Conservation (phyloP, 1,140 invertebrate species). For the Rhopalosiphum padi region DNA sequence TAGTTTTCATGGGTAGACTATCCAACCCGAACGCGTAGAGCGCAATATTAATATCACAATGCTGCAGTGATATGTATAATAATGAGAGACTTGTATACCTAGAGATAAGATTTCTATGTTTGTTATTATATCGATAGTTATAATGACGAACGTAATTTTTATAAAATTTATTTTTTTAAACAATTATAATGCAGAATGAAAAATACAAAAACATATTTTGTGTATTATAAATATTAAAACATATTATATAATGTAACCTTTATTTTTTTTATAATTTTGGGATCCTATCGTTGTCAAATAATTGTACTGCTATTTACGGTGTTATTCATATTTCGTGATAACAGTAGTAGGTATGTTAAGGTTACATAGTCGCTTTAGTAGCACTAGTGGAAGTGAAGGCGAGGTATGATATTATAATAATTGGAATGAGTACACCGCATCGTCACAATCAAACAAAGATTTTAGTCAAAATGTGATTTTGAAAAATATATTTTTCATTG, state of each 20-base stretch:
- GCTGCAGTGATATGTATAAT: not conserved
- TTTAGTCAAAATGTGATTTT: no score
- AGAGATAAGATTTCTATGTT: not conserved
- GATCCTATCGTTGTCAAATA: not conserved
- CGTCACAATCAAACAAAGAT: no score
- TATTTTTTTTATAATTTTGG: not conserved
- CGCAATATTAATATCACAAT: not conserved
- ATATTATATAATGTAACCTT: no score
- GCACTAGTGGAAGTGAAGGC: not conserved
- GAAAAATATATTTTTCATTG: no score
- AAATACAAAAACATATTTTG: not conserved
- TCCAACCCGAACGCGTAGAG: not conserved
- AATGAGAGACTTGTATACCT: not conserved
- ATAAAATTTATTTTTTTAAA: not conserved
- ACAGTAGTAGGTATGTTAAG: not conserved
- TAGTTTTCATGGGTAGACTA: slow-evolving; percentile 44
- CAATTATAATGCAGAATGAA: not conserved
- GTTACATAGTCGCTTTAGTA: no score
- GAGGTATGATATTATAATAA: not conserved
- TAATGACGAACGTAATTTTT: not conserved
- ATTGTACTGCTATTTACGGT: not conserved
- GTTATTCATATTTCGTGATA: no score
- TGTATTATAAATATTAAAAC: not conserved
- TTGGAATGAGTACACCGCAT: no score
- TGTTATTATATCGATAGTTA: not conserved